Evolutionary conservation across 2,888 invertebrate genomes (phyloP), one percentile per base, ranked within the genome.

Genomic region (Drosophila dives): DNA sequence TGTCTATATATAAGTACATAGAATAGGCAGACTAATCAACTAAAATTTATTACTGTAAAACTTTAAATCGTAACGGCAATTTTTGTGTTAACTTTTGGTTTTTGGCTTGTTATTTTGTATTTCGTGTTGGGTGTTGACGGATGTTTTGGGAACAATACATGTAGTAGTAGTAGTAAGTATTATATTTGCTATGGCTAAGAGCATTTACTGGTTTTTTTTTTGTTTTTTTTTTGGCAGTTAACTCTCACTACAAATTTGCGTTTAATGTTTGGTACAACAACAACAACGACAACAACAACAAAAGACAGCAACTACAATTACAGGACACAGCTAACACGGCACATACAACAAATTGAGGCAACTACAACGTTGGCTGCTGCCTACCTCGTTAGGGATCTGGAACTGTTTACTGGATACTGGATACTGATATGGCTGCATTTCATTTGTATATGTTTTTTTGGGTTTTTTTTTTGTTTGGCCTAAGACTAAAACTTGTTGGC

Each of bases 401-500:
- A 69, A 26, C 70, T 61, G 54, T 40, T 11, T 8, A 23, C 69
- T 38, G 67, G 49, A 15, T 34, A 50, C 49, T 68, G 68, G 45
- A n/a, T 49, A 58, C 45, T 81, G 83, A 69, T 69, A 71, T 69
- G 64, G 58, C 64, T 68, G 72, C 59, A 61, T 68, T 63, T 60
- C 64, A 62, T 55, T 53, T 54, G 49, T 23, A 62, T 64, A 59
- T 65, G 60, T 66, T 3, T 17, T 15, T 20, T 8, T 51, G 5
- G 6, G 6, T 1, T 15, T 10, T 29, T 15, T 8, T 11, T 5
- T 20, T 12, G 15, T 66, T 66, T 56, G 61, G 62, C 38, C 59
- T 66, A 71, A 49, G 73, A 60, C 89, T 90, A 92, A 89, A 92
- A 92, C 86, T 93, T 93, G 83, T 92, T 92, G 64, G 90, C 82